Base-by-base conservation (phyloP, 1,140 invertebrate species). In the Dreissena polymorpha region DNA sequence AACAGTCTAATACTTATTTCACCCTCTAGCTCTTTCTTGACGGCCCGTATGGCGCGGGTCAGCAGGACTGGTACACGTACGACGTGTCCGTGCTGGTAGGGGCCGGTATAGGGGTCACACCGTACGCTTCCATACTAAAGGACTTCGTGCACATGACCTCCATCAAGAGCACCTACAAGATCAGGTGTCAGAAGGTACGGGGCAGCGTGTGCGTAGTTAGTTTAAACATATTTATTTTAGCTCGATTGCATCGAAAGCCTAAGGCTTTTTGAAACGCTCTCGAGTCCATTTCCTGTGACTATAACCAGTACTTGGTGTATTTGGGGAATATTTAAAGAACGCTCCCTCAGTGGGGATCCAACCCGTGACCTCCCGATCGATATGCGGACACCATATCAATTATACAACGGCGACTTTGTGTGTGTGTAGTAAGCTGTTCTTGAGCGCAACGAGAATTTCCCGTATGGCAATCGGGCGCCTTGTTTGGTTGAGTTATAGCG, bases 51-150 rank as follows among this genome's bases (percentile, higher is more conserved):
- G 99, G 99, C 0, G 98, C 98, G 27, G 99, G 99, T 2, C 99
- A 99, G 93, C 99, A 99, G 92, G 98, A 99, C 93, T 99, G 98
- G 98, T 99, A 99, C 93, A 99, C 92, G 79, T 94, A 93, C 86
- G 94, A 94, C 21, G 93, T 94, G 0, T 98, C 98, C 0, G 98
- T 99, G 10, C 98, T 99, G 97, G 98, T 99, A 2, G 99, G 99
- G 0, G 99, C 98, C 14, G 99, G 99, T 16, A 99, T 99, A 83
- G 99, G 99, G 0, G 98, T 99, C 0, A 99, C 99, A 0, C 99
- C 99, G 0, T 99, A 99, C 90, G 99, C 99, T 2, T 99, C 99
- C 0, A 99, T 99, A 88, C 94, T 99, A 12, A 93, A 93, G 73
- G 91, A 93, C 84, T 92, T 93, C 85, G 91, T 92, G 8, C 90